These are phyloP conservation scores for Rhinophrynus dorsalis DNA, from an alignment of 2,797 vertebrate species.

Conservation along the genomic window DNA sequence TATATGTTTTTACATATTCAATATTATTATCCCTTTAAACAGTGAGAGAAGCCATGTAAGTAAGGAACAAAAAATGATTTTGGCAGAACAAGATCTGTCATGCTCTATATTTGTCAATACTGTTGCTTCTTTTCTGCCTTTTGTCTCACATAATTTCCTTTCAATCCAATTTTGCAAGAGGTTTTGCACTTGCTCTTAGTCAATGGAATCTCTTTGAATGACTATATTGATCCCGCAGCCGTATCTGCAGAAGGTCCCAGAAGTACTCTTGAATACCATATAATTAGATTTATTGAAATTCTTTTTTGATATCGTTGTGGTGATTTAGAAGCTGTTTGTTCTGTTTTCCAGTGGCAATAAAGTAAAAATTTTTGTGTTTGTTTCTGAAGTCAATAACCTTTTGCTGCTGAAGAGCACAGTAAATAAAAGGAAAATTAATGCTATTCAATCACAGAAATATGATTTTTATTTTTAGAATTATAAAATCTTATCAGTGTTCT, in stretches of 20 bases:
- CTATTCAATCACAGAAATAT: no score
- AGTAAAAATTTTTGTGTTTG: background rate
- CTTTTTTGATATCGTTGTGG: conserved; percentile 15
- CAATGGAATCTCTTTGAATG: background rate
- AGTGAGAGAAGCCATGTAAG: no score
- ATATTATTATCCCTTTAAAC: no score
- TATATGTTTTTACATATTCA: no score
- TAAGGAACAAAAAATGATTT: no score
- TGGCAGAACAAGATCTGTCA: no score
- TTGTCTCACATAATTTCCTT: background rate
- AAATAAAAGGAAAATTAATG: no score
- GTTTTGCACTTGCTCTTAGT: conserved; percentile 11
- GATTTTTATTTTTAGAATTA: no score
- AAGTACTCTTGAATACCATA: conserved; percentile 16
- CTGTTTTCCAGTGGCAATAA: background rate
- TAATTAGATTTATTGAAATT: conserved; percentile 42
- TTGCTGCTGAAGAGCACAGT: background rate
- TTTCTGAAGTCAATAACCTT: background rate
- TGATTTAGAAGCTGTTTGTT: conserved; percentile 18
- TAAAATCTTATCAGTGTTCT: no score
- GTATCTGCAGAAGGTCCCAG: conserved; percentile 1
- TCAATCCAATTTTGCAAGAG: background rate
- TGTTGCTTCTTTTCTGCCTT: no score
- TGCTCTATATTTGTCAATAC: no score
- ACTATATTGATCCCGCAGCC: conserved; percentile 19